phyloP scores from a whole-genome alignment of 2,797 vertebrate species.

The Acrocephalus scirpaceus region DNA sequence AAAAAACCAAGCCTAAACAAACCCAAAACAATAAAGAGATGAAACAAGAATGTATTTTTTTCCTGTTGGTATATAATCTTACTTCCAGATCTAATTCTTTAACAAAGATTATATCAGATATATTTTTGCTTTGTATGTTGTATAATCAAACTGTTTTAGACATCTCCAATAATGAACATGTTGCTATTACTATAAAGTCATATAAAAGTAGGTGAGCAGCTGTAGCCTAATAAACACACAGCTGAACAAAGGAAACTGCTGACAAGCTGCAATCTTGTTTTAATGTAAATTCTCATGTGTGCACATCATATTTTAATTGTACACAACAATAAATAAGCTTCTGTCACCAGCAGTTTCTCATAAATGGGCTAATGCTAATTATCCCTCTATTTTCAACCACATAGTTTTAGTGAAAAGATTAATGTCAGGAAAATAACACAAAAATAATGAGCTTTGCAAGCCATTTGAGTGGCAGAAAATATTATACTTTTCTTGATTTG shows the following conservation, averaged over 20 bases:
- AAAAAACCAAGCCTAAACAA: neutral
- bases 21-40: neutral
- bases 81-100: neutral
- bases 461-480: conserved; percentile 20
- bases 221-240: conserved; percentile 48
- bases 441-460: neutral
- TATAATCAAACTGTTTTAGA: conserved; percentile 44
- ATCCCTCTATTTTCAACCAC: conserved; percentile 26
- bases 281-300: conserved; percentile 53
- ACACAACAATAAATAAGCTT: conserved; percentile 32
- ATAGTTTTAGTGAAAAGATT: neutral
- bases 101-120: neutral
- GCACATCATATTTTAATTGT: conserved; percentile 23
- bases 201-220: conserved; percentile 53
- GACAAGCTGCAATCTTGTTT: conserved; percentile 46
- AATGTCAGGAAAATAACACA: neutral
- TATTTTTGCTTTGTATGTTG: neutral
- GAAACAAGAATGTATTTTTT: neutral
- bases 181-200: conserved; percentile 48
- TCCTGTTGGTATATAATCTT: neutral
- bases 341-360: conserved; percentile 43
- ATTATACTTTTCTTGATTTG: neutral
- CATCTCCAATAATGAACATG: conserved; percentile 16
- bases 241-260: conserved; percentile 47
- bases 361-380: conserved; percentile 57